These are phyloP conservation scores for Nudaria mundana DNA, from an alignment of 2,888 invertebrate species.

Conservation along the genomic window DNA sequence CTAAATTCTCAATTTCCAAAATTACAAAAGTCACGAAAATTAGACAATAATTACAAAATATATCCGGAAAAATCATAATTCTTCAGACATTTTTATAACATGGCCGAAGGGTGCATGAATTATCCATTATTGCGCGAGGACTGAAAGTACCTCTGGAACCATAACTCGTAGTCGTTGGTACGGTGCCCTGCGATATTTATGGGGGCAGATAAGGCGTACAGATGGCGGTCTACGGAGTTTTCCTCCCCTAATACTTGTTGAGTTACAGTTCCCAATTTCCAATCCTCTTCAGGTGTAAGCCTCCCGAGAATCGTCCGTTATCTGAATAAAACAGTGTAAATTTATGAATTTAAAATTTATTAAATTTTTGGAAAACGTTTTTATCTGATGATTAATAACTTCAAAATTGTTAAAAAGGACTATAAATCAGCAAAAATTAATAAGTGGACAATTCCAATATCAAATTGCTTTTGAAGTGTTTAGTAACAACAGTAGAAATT, in stretches of 20 bases:
- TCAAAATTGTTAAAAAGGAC: constrained; percentile 20
- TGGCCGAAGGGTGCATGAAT: constrained; percentile 74
- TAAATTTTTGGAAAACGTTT: constrained; percentile 21
- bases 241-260: constrained; percentile 79
- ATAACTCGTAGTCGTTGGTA: constrained; percentile 72
- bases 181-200: constrained; percentile 72
- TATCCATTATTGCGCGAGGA: constrained; percentile 67
- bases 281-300: constrained; percentile 70
- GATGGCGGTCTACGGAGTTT: constrained; percentile 73
- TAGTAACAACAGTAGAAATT: no score
- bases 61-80: constrained; percentile 44
- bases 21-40: constrained; percentile 45
- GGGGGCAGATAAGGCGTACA: constrained; percentile 76
- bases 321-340: constrained; percentile 20
- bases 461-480: constrained; percentile 18
- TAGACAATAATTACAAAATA: constrained; percentile 66
- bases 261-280: constrained; percentile 79
- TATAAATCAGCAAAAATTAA: no score
- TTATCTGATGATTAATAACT: constrained; percentile 19
- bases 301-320: constrained; percentile 40
- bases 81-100: constrained; percentile 52
- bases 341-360: constrained; percentile 14
- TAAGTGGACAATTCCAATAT: no score
- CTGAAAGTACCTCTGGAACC: constrained; percentile 65
- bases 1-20: constrained; percentile 8